phyloP scores from a whole-genome alignment of 1,140 invertebrate genomes.

The Atta texana region DNA sequence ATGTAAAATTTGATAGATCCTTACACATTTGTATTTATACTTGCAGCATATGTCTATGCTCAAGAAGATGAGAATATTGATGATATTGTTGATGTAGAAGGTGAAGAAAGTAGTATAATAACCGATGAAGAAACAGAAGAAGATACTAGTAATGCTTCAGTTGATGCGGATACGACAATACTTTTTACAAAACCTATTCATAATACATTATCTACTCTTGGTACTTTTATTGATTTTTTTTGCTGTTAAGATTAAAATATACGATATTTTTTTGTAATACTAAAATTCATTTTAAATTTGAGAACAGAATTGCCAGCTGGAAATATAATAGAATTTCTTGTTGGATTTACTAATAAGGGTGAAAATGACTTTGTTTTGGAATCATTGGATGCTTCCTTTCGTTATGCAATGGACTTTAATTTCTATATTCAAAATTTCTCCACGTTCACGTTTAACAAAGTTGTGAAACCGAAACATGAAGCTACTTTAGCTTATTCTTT shows the following conservation, averaged over 20 bases:
- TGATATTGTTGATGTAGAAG: constrained; percentile 91
- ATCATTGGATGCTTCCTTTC: constrained; percentile 97
- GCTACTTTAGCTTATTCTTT: constrained; percentile 98
- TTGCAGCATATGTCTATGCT: constrained; percentile 88
- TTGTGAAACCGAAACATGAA: constrained; percentile 96
- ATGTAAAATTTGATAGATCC: constrained; percentile 10
- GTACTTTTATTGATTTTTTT: constrained; percentile 70
- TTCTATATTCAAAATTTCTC: constrained; percentile 99
- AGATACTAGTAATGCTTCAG: constrained; percentile 91
- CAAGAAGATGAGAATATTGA: constrained; percentile 93
- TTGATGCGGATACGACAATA: constrained; percentile 96
- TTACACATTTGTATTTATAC: constrained; percentile 62
- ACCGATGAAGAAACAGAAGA: constrained; percentile 90
- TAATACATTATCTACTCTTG: constrained; percentile 80
- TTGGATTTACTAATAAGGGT: constrained; percentile 98
- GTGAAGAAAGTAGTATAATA: constrained; percentile 89
- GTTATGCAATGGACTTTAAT: constrained; percentile 99
- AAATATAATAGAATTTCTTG: constrained; percentile 96
- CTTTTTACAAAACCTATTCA: constrained; percentile 95
- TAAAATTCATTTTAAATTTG: constrained; percentile 78
- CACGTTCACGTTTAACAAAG: constrained; percentile 94
- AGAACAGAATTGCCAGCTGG: constrained; percentile 95
- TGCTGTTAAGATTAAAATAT: not conserved
- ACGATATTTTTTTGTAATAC: not conserved
- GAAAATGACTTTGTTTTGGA: constrained; percentile 96